phyloP scores from a whole-genome alignment of 2,797 vertebrate species.

The Anableps anableps region DNA sequence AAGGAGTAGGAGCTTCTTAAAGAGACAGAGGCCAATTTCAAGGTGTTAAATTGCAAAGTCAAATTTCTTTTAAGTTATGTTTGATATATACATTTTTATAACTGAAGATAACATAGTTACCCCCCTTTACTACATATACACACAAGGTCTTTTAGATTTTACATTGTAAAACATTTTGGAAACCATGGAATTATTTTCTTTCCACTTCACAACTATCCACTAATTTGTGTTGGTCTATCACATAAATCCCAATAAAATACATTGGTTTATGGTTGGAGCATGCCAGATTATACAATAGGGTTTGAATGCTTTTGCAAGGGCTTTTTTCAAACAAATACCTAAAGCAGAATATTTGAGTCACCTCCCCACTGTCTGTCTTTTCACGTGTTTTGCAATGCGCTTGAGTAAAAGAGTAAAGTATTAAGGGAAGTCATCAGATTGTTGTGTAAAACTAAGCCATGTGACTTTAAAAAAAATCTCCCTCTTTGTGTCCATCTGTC shows the following conservation, averaged over 20 bases:
- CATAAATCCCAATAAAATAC: too few relatives aligned
- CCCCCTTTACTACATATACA: background rate
- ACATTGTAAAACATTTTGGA: background rate
- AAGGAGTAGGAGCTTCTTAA: too few relatives aligned
- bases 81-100: too few relatives aligned
- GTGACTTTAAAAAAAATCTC: conserved; percentile 21
- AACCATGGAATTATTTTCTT: background rate
- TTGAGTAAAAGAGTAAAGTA: conserved; percentile 36
- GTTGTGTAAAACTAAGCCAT: conserved; percentile 45
- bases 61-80: too few relatives aligned
- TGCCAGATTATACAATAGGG: background rate
- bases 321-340: conserved; percentile 18
- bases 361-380: conserved; percentile 32
- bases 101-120: too few relatives aligned
- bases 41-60: too few relatives aligned
- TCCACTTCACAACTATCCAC: background rate
- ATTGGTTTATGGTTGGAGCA: background rate
- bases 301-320: background rate
- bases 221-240: background rate
- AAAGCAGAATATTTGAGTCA: conserved; percentile 24
- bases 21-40: too few relatives aligned
- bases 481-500: conserved; percentile 31
- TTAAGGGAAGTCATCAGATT: conserved; percentile 26
- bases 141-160: background rate
- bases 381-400: conserved; percentile 35